These are phyloP conservation scores for Eudyptes chrysolophus DNA, from an alignment of 2,113 vertebrate species.

Conservation along the genomic window DNA sequence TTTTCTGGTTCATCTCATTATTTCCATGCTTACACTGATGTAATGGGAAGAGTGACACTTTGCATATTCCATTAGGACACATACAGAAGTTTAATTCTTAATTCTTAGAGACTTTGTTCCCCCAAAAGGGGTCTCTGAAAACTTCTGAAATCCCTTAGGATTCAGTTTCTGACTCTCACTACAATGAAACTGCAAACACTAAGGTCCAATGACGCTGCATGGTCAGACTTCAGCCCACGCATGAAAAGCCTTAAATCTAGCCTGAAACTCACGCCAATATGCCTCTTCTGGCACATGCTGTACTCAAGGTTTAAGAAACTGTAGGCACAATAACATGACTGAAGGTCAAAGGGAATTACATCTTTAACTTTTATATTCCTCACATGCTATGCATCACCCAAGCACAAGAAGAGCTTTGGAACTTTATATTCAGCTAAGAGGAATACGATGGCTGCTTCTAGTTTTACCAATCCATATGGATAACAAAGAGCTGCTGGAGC, in stretches of 20 bases:
- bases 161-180: background rate
- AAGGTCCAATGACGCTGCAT: background rate
- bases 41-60: slow-evolving; percentile 52
- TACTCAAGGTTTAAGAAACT: background rate
- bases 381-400: background rate
- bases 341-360: background rate
- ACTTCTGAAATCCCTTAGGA: background rate
- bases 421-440: background rate
- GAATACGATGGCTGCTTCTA: background rate
- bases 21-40: slow-evolving; percentile 57
- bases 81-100: background rate
- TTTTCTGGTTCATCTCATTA: slow-evolving; percentile 55
- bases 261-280: background rate
- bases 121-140: background rate
- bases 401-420: background rate
- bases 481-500: background rate
- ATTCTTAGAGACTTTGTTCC: background rate
- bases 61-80: background rate
- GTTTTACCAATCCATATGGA: background rate
- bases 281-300: background rate
- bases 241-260: background rate
- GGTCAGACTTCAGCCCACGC: background rate
- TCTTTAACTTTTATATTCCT: background rate
- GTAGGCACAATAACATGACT: background rate
- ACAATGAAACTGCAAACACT: background rate